These are phyloP conservation scores for Sebastes melanostomus DNA, from an alignment of 2,797 vertebrate species.

Conservation along the genomic window DNA sequence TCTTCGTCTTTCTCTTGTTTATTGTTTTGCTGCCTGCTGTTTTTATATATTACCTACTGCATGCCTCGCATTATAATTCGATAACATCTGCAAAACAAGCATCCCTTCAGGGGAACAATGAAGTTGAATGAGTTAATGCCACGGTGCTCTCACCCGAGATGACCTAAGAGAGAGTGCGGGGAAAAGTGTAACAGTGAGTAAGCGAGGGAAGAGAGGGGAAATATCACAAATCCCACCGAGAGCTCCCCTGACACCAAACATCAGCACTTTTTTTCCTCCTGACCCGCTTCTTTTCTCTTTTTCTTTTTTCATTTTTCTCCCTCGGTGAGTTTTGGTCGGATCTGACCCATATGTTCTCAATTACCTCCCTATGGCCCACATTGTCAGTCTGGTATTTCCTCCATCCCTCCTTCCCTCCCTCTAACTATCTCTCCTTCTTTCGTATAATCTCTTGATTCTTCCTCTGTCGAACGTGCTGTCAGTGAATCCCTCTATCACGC, in stretches of 20 bases:
- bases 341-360: conserved; percentile 84
- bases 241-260: conserved; percentile 50
- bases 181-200: conserved; percentile 44
- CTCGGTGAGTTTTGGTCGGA: conserved; percentile 59
- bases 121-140: conserved; percentile 45
- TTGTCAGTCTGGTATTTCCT: conserved; percentile 87
- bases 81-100: conserved; percentile 15
- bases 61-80: conserved; percentile 4
- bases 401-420: conserved; percentile 53
- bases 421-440: conserved; percentile 44
- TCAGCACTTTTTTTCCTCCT: conserved; percentile 60
- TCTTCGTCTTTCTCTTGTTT: background rate
- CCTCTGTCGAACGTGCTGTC: conserved; percentile 14
- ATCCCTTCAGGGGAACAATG: background rate
- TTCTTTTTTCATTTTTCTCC: conserved; percentile 33
- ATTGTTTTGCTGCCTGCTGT: background rate
- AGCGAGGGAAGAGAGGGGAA: conserved; percentile 39
- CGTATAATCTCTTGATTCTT: conserved; percentile 38
- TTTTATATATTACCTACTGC: background rate
- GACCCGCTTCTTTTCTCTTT: conserved; percentile 6
- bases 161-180: conserved; percentile 42
- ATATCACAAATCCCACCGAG: conserved; percentile 58
- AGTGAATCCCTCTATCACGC: conserved; percentile 9
- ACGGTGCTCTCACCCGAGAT: conserved; percentile 63
- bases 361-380: conserved; percentile 82